Base-by-base conservation (phyloP, 2,113 vertebrate species). In the Channa maculata region DNA sequence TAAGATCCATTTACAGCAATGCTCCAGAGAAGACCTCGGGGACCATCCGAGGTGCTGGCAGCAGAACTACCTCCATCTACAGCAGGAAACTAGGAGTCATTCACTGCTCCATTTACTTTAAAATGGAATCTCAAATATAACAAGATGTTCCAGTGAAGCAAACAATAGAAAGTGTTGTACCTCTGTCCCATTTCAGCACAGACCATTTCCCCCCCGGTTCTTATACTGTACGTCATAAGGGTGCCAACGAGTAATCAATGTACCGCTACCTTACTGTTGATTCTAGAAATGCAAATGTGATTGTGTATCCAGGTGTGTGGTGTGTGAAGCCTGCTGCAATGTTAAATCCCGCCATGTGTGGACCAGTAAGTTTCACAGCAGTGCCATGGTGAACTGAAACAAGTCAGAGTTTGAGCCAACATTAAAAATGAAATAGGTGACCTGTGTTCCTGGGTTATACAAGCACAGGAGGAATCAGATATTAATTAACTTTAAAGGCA, bases 81-180 rank as follows among this genome's bases (percentile, higher is more conserved):
- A 82, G 81, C 45, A 51, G 76, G 77, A 77, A 81, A 70, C 79
- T 41, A 55, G 59, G 66, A 84, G 74, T 80, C 75, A 86, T 88
- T 89, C 87, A 69, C 87, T 88, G 91, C 86, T 87, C 86, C 89
- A 88, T 92, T 90, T 88, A 81, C 80, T 88, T 85, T 79, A 84
- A 89, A 83, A 84, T 74, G 78, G 79, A 90, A 89, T 88, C 87
- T 88, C 83, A 84, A 89, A 83, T 85, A 79, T 80, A 87, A 82
- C 75, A 64, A 63, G n/a, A 75, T 75, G 86, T 87, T 86, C 64
- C 75, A 52, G 58, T 11, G 50, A 81, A 58, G 65, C 59, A 88
- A 90, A 86, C 80, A 82, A 82, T 79, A 50, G 12, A 75, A 53
- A 54, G 52, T 54, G 39, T 61, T 71, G 63, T 54, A 70, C 24